phyloP scores from a whole-genome alignment of 2,113 vertebrate species.

The Perognathus longimembris region DNA sequence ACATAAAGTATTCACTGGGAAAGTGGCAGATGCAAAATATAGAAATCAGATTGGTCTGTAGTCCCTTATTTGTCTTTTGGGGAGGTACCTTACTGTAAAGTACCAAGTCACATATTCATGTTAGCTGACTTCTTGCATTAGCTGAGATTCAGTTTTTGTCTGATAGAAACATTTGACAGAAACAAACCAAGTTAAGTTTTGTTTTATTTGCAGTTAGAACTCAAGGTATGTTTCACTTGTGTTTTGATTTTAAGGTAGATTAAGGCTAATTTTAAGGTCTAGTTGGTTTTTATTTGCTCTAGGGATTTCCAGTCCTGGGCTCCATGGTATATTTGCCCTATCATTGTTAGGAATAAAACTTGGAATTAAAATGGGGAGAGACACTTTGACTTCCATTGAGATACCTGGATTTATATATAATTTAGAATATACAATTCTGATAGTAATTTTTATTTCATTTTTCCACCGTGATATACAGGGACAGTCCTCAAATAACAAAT shows the following conservation, averaged over 20 bases:
- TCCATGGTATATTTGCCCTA: background rate
- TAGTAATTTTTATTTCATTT: slow-evolving; percentile 16
- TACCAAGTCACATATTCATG: background rate
- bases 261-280: background rate
- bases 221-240: background rate
- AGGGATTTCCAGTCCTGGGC: background rate
- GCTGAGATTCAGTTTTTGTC: background rate
- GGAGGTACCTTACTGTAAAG: background rate
- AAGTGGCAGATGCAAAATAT: background rate
- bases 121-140: background rate
- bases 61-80: background rate
- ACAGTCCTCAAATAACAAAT: background rate
- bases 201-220: background rate
- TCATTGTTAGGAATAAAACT: background rate
- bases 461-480: background rate
- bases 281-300: background rate
- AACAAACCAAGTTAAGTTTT: background rate
- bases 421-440: slow-evolving; percentile 21
- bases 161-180: background rate
- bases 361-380: background rate
- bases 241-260: background rate
- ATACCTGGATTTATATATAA: background rate
- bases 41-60: background rate
- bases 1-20: background rate
- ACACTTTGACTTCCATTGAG: background rate